A percentile compares a stretch with the other conserved stretches of the same genome.
phyloP scores from a whole-genome alignment of 2,888 invertebrate genomes.

The Allygus modestus region DNA sequence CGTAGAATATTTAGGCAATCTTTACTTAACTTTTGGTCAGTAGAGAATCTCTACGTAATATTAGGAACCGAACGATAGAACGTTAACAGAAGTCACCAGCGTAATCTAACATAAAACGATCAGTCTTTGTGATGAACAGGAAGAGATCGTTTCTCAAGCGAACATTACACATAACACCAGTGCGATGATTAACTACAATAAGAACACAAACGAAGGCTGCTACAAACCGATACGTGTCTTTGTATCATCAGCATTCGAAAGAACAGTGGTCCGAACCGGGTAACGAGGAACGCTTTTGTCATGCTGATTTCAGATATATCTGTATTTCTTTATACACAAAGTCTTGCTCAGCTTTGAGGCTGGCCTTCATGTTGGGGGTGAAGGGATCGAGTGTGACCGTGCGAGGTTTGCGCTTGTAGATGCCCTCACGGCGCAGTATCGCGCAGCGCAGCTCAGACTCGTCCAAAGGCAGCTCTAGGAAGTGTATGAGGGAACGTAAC shows the following conservation, averaged over 20 bases:
- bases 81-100: not conserved
- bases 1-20: conserved; percentile 21
- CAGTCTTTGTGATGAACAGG: conserved; percentile 32
- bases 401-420: conserved; percentile 84
- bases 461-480: conserved; percentile 77
- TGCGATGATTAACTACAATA: not conserved
- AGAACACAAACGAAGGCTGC: conserved; percentile 29
- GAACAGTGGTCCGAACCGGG: not conserved
- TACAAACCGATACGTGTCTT: conserved; percentile 2
- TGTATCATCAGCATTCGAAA: not conserved
- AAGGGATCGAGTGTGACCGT: conserved; percentile 82
- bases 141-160: not conserved
- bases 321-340: conserved; percentile 77
- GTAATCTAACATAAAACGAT: conserved; percentile 5
- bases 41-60: conserved; percentile 39
- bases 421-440: conserved; percentile 81
- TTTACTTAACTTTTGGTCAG: conserved; percentile 46
- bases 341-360: conserved; percentile 76
- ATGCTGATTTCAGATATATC: conserved; percentile 67
- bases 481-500: conserved; percentile 79
- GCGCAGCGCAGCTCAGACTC: conserved; percentile 78
- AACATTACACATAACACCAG: not conserved
- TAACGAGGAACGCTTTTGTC: conserved; percentile 4
- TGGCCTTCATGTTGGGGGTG: conserved; percentile 79
- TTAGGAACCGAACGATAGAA: conserved; percentile 16